Evolutionary conservation across 2,888 invertebrate genomes (phyloP).

Genomic region (Sesia apiformis): DNA sequence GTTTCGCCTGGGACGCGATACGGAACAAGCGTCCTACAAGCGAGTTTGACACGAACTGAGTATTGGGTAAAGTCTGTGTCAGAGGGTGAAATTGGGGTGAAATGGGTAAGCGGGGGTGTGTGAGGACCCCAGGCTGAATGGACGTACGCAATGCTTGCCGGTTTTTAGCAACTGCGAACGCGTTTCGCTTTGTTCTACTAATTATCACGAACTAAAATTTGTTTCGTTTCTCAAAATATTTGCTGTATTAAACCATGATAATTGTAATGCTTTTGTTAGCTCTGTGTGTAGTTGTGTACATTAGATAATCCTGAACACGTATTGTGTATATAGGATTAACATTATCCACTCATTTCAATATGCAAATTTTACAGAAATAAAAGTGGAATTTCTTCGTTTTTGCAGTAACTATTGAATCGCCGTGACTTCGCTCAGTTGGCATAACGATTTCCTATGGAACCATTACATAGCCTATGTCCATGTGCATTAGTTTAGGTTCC

Average conservation of each 20-base stretch:
- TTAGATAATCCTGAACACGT: too few relatives aligned
- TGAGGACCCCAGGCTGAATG: slow-evolving; percentile 19
- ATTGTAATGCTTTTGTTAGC: background rate
- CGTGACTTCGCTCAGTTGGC: too few relatives aligned
- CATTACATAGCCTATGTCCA: too few relatives aligned
- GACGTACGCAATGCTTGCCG: slow-evolving; percentile 25
- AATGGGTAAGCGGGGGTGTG: slow-evolving; percentile 40
- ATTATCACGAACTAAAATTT: background rate
- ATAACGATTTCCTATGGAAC: too few relatives aligned
- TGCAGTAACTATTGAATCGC: too few relatives aligned
- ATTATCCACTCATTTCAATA: too few relatives aligned
- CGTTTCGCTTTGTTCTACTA: background rate
- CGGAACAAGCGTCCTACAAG: slow-evolving; percentile 24
- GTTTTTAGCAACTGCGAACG: slow-evolving; percentile 7
- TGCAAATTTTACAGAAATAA: too few relatives aligned
- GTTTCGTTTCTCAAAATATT: background rate
- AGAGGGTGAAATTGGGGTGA: slow-evolving; percentile 32
- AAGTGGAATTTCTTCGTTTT: too few relatives aligned
- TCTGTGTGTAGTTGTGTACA: too few relatives aligned
- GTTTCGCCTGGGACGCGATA: slow-evolving; percentile 17
- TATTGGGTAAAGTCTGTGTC: slow-evolving; percentile 18
- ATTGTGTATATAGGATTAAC: too few relatives aligned
- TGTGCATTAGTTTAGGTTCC: too few relatives aligned
- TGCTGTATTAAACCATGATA: background rate
- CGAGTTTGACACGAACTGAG: slow-evolving; percentile 42